Percentiles rank a stretch among this genome's conserved stretches.
Conservation (phyloP, 2,113 vertebrate species). For the Psephotus haematonotus region DNA sequence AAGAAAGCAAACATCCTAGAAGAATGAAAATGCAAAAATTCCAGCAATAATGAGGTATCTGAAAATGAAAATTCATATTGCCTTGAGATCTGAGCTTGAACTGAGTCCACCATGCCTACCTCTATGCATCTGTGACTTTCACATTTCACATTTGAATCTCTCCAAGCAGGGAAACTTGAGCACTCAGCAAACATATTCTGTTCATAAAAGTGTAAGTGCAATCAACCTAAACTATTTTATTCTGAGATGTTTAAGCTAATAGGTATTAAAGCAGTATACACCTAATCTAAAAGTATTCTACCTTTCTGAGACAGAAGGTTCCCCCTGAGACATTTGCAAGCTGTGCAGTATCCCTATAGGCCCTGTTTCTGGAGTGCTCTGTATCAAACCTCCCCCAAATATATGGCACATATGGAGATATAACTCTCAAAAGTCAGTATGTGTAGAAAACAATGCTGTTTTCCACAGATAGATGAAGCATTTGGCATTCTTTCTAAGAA, state of each 20-base stretch:
- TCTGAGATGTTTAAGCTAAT: background rate
- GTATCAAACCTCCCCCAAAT: background rate
- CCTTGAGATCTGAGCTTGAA: background rate
- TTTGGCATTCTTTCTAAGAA: background rate
- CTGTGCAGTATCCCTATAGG: background rate
- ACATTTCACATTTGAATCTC: background rate
- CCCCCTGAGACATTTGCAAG: background rate
- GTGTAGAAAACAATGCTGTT: background rate
- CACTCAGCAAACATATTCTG: background rate
- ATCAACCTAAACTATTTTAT: background rate
- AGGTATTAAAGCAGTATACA: background rate
- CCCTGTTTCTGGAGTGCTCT: background rate
- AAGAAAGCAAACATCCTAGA: background rate
- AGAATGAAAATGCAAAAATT: background rate
- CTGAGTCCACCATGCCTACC: background rate
- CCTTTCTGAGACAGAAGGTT: background rate
- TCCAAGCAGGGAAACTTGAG: background rate
- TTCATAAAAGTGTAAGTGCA: background rate
- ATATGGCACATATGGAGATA: background rate
- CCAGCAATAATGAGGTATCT: background rate
- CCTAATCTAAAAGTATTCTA: background rate
- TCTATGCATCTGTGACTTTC: background rate
- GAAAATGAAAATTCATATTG: background rate
- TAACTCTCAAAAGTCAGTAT: background rate
- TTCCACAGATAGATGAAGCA: background rate